Conservation (phyloP, 2,797 vertebrate genomes). For the Carcharodon carcharias region DNA sequence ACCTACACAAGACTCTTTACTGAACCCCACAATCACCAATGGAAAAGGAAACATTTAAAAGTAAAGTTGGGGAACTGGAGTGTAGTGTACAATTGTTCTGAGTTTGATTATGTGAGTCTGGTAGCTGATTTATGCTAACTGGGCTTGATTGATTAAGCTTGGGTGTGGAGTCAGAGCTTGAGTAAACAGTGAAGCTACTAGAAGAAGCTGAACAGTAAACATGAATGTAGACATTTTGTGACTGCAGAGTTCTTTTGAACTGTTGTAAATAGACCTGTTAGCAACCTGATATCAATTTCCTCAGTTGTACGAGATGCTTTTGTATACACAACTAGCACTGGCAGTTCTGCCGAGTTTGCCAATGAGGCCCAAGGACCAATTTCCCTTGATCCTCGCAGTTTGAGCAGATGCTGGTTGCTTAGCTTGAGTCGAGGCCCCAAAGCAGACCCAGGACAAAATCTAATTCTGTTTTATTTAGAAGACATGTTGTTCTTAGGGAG, state of each 20-base stretch:
- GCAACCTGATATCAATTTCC: neutral
- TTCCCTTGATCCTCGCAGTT: neutral
- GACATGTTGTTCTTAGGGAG: neutral
- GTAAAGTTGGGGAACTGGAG: neutral
- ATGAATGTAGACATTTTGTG: too few relatives aligned
- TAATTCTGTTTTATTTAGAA: neutral
- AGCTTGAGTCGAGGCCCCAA: neutral
- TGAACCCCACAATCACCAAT: neutral
- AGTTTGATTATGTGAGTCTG: too few relatives aligned
- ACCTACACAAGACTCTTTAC: neutral
- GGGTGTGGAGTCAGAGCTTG: too few relatives aligned
- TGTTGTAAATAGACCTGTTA: too few relatives aligned
- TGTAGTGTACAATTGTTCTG: too few relatives aligned
- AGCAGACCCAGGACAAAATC: neutral
- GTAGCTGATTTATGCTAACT: too few relatives aligned
- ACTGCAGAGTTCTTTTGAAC: too few relatives aligned
- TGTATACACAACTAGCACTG: neutral
- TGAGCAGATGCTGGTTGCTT: neutral
- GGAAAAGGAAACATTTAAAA: neutral
- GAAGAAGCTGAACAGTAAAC: too few relatives aligned
- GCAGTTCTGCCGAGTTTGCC: neutral
- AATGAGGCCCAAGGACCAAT: too few relatives aligned
- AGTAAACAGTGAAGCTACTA: too few relatives aligned
- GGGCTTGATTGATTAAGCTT: too few relatives aligned
- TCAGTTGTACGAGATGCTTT: neutral